These are phyloP conservation scores for Rattus rattus DNA, from an alignment of 2,113 vertebrate species.

Conservation along the genomic window DNA sequence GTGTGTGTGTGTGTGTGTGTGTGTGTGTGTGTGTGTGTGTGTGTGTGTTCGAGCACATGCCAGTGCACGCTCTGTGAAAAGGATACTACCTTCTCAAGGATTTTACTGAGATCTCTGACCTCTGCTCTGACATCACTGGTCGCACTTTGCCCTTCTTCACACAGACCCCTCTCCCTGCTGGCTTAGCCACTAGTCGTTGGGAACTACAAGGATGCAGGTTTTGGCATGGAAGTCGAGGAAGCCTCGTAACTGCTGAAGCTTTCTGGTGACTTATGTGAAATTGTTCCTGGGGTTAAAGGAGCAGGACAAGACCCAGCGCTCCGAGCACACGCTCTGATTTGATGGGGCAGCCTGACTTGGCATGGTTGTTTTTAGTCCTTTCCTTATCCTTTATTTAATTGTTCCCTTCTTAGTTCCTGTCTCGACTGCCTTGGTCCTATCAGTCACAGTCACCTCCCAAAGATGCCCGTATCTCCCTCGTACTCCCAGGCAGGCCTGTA, in stretches of 20 bases:
- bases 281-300: background rate
- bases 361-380: background rate
- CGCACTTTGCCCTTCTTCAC: too few species aligned
- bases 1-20: too few species aligned
- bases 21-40: too few species aligned
- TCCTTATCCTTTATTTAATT: background rate
- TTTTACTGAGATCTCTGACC: accelerated
- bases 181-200: accelerated
- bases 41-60: too few species aligned
- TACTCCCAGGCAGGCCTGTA: background rate
- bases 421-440: background rate
- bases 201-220: background rate
- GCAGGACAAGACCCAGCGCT: background rate
- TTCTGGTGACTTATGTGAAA: background rate
- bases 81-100: background rate
- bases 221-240: too few species aligned
- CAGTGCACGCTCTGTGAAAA: accelerated
- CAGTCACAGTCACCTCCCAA: background rate
- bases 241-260: background rate
- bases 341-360: accelerated
- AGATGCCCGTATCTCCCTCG: background rate
- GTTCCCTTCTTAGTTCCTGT: background rate
- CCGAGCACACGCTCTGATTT: background rate
- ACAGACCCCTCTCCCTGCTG: accelerated
- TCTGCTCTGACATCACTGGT: background rate